Evolutionary conservation across 2,888 invertebrate species (phyloP), one percentile per base, ranked within the genome.

Genomic region (Hartigia nigra): DNA sequence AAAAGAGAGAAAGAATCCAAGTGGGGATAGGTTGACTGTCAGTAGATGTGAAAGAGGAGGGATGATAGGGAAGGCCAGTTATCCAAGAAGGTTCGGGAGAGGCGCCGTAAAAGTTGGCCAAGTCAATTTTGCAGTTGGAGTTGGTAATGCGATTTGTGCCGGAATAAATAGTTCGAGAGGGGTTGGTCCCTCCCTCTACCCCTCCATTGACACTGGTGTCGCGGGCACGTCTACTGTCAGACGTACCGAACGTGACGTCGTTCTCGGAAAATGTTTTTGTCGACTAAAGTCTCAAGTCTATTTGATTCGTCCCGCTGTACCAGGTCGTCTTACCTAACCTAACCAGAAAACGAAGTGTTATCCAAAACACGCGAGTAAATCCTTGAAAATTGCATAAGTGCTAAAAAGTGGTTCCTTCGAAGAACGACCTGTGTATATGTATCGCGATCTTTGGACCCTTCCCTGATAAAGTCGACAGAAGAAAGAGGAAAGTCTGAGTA

Each of bases 91-190:
- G 79, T 81, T 81, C 82, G 87, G 83, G 82, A 86, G 85, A 88
- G 88, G 87, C 88, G 87, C 88, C 90, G 90, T 90, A 90, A 91
- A 91, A 91, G 90, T 91, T 91, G 89, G 81, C 87, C 87, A 90
- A 91, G 91, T 91, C 91, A 90, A 91, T 91, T 91, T 91, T 91
- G 91, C 89, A 90, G 91, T 89, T 90, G 87, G 89, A 91, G 90
- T 91, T 91, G 90, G 90, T 91, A 91, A 91, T 91, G 90, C 91
- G 90, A 91, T 91, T 91, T 91, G 90, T 88, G 90, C 89, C 87
- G 89, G 90, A 91, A 91, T 91, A 91, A 91, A 91, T 88, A 89
- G 88, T 87, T 84, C 79, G 84, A 82, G 84, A 85, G 81, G 81
- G 80, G 83, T 82, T 84, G 82, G 82, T 79, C 39, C 75, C 79